Evolutionary conservation across 2,888 invertebrate genomes (phyloP), one percentile per base, ranked within the genome.

Genomic region (Mythimna albipuncta): DNA sequence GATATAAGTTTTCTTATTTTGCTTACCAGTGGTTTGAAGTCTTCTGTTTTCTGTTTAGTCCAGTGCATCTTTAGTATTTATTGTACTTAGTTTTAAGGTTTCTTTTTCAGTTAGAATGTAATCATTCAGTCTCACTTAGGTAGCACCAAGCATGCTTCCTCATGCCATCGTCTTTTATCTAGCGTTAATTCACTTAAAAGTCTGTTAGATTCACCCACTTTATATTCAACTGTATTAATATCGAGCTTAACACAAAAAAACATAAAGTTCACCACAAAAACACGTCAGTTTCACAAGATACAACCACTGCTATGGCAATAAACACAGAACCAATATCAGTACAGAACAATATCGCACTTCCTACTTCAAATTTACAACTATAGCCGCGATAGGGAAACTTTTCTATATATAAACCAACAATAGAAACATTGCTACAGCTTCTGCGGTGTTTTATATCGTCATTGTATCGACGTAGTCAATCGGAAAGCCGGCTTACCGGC

Each of bases 401-500:
- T 52, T 68, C 72, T 78, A 72, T 76, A 81, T 59, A 81, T 82
- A 83, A 74, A 69, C 65, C 70, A 77, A 85, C 74, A 85, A 83
- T 75, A 77, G 77, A 85, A 80, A 85, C 84, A 80, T 85, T 83
- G 77, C 74, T 84, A 84, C 70, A 80, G 85, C 81, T 85, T 85
- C 83, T 75, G 83, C 85, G 77, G 72, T 85, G 83, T 72, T 85
- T 84, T 82, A 84, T 81, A 85, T 86, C 73, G 79, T 79, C 85
- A 86, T 86, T 84, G 85, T 77, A 78, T 76, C 77, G 80, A 82
- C 73, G 86, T 86, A 85, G 75, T 86, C 85, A 84, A 84, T 86
- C 85, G 86, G 79, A 82, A 85, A 84, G 86, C 84, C 84, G 85
- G 86, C 82, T 79, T 85, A 85, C 75, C 82, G 77, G 83, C 79